Evolutionary conservation across 2,888 invertebrate genomes (phyloP).

Genomic region (Aphodius sticticus): DNA sequence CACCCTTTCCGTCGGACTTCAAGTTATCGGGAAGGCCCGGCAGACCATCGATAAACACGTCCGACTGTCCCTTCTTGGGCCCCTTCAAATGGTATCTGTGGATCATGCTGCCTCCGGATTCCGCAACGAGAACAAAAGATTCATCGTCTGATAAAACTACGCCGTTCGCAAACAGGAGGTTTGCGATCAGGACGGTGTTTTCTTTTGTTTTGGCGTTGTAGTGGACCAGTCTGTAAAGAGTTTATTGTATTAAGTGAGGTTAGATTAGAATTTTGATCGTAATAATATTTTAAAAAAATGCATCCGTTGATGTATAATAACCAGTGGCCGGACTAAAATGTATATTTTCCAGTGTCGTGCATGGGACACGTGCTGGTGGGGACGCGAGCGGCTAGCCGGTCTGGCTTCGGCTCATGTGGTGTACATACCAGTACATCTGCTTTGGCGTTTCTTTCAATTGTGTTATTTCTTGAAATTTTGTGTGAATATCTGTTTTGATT

Average conservation of each 20-base stretch:
- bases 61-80: slow-evolving; percentile 77
- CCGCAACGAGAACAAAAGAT: slow-evolving; percentile 81
- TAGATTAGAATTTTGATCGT: neutral
- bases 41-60: slow-evolving; percentile 82
- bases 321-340: too few species aligned
- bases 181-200: slow-evolving; percentile 77
- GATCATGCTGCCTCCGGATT: slow-evolving; percentile 73
- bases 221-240: slow-evolving; percentile 73
- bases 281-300: too few species aligned
- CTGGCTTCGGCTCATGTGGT: too few species aligned
- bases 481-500: too few species aligned
- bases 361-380: too few species aligned
- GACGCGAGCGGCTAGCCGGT: too few species aligned
- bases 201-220: slow-evolving; percentile 81
- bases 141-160: slow-evolving; percentile 82
- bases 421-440: too few species aligned
- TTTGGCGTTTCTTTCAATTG: too few species aligned
- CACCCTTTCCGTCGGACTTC: slow-evolving; percentile 65
- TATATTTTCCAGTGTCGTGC: too few species aligned
- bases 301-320: too few species aligned
- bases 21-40: slow-evolving; percentile 80
- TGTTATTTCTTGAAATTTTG: too few species aligned
- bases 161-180: slow-evolving; percentile 90
- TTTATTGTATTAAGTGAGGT: neutral
- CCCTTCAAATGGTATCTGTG: slow-evolving; percentile 82